Base-by-base conservation (phyloP, 2,888 invertebrate genomes). In the Notodonta ziczac region DNA sequence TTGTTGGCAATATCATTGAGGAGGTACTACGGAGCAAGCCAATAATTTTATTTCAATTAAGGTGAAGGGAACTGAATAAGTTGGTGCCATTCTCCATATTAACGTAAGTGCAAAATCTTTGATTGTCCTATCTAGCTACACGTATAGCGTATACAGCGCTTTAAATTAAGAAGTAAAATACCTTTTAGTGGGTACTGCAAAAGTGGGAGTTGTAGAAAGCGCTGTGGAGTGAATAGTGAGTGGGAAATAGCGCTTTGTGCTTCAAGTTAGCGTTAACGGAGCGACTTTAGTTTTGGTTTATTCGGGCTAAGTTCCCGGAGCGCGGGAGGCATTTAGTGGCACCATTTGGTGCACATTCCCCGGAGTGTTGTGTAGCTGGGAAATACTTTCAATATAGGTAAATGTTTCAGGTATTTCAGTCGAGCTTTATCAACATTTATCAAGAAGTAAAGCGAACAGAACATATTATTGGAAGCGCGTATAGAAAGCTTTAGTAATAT, bases 211-310 rank as follows among this genome's bases (percentile, higher is more conserved):
- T 61, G 71, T 73, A 77, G 73, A 72, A 74, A 74, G 76, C 69
- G 71, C 60, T 66, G 60, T 69, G 63, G 65, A 73, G 73, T 63
- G 65, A 63, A 61, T 67, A 59, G 59, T 64, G 59, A 73, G 69
- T 59, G 70, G 66, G 68, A 78, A 76, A 70, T 76, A 76, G 78
- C 77, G 74, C 77, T 82, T 81, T 81, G 75, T 77, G 77, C 73
- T 66, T 70, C 64, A 73, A 76, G 76, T 74, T 80, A 69, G 66
- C 69, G 69, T 13, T 3, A 51, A 73, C 63, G 65, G 68, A 61
- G 65, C 61, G 62, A 72, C 63, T 65, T 69, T 62, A 58, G 66
- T 65, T 63, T 63, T 67, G 60, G 67, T 61, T 46, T 65, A 65
- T 68, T 51, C 69, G 48, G 69, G 72, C 72, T 70, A 68, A 64